Evolutionary conservation across 2,888 invertebrate genomes (phyloP), one percentile per base, ranked within the genome.

Genomic region (Argyresthia goedartella): DNA sequence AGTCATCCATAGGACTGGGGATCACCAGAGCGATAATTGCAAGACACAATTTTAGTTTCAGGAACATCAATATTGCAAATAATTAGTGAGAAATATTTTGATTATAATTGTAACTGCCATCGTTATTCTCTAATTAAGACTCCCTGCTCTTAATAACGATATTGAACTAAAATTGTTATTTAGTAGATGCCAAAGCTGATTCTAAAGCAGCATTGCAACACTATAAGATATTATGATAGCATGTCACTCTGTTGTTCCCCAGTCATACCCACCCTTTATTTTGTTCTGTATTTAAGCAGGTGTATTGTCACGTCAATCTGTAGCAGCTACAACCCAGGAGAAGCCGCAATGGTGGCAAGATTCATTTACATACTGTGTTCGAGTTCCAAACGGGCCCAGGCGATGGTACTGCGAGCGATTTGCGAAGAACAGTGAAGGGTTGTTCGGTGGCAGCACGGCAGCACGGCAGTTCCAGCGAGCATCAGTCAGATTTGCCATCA

Each of bases 331-430:
- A 8, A 85, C 84, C 76, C 81, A 88, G 55, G 81, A 65, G 70
- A 88, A 88, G 66, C 82, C 88, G 60, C 88, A 88, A 55, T 72
- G 66, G 63, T 75, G 77, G 72, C 88, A 88, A 63, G 74, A 71
- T 59, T 88, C 88, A 65, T 78, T 85, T 73, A 88, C 87, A 63
- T 89, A 89, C 74, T 89, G 89, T 69, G 88, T 87, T 65, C 78
- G 81, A 56, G 88, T 81, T 60, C 87, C 88, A 55, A 85, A 82
- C 9, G 87, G 86, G 8, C 89, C 88, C 63, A 90, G 74, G 50
- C 89, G 88, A 69, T 89, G 88, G 63, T 89, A 89, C 71, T 90
- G 88, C 47, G 90, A 90, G 63, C 89, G 88, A 74, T 90, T 90
- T 60, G 88, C 88, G 66, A 89, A 88, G 81, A 88, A 89, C 63